Evolutionary conservation across 2,797 vertebrate genomes (phyloP).

Genomic region (Xerus rutilus): DNA sequence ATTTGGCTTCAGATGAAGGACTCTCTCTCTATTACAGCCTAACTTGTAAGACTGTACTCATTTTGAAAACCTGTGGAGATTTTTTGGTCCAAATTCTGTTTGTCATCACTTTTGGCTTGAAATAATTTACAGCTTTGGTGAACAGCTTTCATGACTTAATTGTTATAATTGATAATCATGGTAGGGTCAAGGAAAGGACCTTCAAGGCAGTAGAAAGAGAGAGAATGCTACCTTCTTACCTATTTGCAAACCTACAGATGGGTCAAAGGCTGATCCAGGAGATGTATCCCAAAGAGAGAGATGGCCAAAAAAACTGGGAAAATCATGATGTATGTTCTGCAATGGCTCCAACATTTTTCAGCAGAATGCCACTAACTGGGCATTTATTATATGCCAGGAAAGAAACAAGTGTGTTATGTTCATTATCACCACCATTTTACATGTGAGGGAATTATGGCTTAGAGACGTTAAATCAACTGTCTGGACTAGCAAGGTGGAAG

Average conservation of each 20-base stretch:
- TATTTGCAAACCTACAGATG: background rate
- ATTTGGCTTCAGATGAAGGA: background rate
- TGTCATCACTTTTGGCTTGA: background rate
- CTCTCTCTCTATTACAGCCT: background rate
- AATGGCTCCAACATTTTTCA: background rate
- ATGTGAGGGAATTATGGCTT: background rate
- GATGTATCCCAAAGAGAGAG: background rate
- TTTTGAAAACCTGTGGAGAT: conserved; percentile 1
- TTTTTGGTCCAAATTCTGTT: background rate
- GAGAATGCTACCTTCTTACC: background rate
- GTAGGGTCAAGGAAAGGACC: background rate
- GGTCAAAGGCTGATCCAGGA: background rate
- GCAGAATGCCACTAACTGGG: background rate
- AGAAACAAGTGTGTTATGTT: background rate
- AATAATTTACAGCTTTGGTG: conserved; percentile 17
- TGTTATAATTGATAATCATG: background rate
- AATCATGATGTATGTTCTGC: background rate
- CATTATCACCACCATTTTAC: background rate
- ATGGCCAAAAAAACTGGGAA: background rate
- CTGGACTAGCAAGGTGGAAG: background rate
- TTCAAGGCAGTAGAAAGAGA: background rate
- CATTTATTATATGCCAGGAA: background rate
- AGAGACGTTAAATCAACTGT: background rate
- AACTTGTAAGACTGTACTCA: background rate
- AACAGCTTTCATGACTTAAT: background rate